Conservation (phyloP, 2,113 vertebrate genomes). For the Eretmochelys imbricata region DNA sequence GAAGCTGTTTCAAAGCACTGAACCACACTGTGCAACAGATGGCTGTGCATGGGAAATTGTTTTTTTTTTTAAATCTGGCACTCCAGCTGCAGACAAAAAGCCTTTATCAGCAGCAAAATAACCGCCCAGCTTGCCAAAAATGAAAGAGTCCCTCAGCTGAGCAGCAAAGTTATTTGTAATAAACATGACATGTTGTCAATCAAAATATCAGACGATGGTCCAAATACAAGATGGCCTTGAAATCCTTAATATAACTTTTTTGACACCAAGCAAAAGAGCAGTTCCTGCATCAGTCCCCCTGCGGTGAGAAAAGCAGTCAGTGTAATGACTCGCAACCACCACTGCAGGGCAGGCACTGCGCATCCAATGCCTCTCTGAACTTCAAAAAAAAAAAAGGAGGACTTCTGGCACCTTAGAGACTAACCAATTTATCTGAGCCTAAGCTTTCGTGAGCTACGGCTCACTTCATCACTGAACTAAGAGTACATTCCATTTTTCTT, state of each 20-base stretch:
- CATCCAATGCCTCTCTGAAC: not conserved
- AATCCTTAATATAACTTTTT: not conserved
- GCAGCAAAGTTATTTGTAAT: accelerated
- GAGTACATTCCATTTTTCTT: accelerated
- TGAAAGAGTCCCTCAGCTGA: accelerated
- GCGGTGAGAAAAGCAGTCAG: accelerated
- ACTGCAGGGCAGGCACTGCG: constrained; percentile 4
- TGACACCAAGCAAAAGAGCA: not conserved
- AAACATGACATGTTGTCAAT: not conserved
- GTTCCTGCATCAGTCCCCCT: accelerated
- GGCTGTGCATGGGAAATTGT: accelerated
- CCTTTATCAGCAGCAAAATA: not conserved
- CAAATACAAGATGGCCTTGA: not conserved
- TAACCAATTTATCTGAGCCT: too few relatives aligned
- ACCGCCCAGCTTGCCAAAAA: accelerated
- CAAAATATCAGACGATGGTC: not conserved
- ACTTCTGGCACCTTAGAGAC: too few relatives aligned
- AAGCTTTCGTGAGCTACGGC: too few relatives aligned
- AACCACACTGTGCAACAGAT: not conserved
- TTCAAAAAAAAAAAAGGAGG: too few relatives aligned
- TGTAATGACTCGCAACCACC: not conserved
- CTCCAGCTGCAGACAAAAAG: not conserved
- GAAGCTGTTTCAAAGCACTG: not conserved
- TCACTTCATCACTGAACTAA: not conserved
- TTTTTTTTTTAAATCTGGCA: not conserved